Conservation (phyloP, 2,797 vertebrate genomes). For the Premnoplex brunnescens region DNA sequence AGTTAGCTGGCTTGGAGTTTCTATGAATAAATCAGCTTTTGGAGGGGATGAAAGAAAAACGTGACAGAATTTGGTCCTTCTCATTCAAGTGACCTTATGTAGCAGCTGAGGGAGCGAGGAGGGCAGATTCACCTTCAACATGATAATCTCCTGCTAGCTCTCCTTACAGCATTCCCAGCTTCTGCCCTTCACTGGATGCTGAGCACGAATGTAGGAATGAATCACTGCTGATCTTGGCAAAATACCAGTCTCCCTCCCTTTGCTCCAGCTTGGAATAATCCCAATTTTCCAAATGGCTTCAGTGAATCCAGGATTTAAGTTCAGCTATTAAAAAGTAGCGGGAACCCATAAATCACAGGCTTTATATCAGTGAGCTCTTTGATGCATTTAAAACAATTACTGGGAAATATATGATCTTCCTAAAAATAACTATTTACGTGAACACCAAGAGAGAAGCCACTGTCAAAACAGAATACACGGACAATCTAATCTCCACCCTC, state of each 20-base stretch:
- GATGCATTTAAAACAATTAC: slow-evolving; percentile 67
- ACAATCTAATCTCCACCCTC: slow-evolving; percentile 8
- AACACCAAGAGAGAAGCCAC: slow-evolving; percentile 41
- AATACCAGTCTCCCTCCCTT: slow-evolving; percentile 66
- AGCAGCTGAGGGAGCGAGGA: slow-evolving; percentile 40
- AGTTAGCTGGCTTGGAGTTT: not conserved
- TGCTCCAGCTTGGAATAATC: slow-evolving; percentile 68
- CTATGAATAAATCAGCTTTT: slow-evolving; percentile 12
- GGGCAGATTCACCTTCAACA: slow-evolving; percentile 67
- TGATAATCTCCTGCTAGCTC: slow-evolving; percentile 62
- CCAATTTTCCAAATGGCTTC: slow-evolving; percentile 70
- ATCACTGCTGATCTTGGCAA: slow-evolving; percentile 72
- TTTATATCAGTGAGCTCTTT: slow-evolving; percentile 50
- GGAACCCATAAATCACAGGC: slow-evolving; percentile 64
- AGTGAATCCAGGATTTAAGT: slow-evolving; percentile 67
- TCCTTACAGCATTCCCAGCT: slow-evolving; percentile 67
- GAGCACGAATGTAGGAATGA: slow-evolving; percentile 69
- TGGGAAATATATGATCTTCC: slow-evolving; percentile 48
- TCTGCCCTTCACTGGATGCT: slow-evolving; percentile 67
- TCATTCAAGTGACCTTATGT: slow-evolving; percentile 54
- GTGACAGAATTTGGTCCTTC: slow-evolving; percentile 17
- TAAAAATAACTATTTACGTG: slow-evolving; percentile 60
- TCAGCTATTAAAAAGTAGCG: slow-evolving; percentile 62
- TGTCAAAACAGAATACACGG: not conserved
- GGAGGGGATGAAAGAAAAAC: not conserved